Percentiles rank a stretch among this genome's conserved stretches.
phyloP scores from a whole-genome alignment of 1,140 invertebrate genomes.

The Melanaphis sacchari region DNA sequence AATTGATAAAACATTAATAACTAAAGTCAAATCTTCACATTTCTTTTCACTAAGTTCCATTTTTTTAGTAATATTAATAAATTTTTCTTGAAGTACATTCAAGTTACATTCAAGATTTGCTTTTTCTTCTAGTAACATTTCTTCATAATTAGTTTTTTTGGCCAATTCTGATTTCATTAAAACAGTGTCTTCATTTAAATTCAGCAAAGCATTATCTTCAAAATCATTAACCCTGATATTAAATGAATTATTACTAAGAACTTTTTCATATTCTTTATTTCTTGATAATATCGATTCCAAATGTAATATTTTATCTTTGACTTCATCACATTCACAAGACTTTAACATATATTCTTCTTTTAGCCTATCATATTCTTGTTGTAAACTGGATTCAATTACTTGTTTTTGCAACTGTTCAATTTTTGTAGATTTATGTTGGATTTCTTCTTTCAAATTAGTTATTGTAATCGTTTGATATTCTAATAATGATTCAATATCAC shows the following conservation, averaged over 20 bases:
- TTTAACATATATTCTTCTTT: constrained; percentile 28
- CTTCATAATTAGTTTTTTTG: constrained; percentile 16
- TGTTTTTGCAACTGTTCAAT: constrained; percentile 20
- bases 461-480: not conserved
- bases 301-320: not conserved
- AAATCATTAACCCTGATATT: constrained; percentile 31
- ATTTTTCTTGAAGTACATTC: not conserved
- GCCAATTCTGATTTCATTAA: constrained; percentile 36
- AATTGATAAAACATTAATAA: constrained; percentile 18
- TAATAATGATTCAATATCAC: constrained; percentile 30
- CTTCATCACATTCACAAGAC: not conserved
- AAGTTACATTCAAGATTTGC: not conserved
- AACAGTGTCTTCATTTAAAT: constrained; percentile 43
- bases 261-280: constrained; percentile 4
- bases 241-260: constrained; percentile 44
- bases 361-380: constrained; percentile 18
- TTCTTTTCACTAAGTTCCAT: not conserved
- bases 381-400: not conserved
- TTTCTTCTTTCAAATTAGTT: constrained; percentile 26
- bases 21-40: not conserved
- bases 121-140: constrained; percentile 9
- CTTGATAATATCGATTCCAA: not conserved
- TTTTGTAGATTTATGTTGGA: not conserved
- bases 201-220: constrained; percentile 40
- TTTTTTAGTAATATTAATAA: not conserved